These are phyloP conservation scores for Amphipyra berbera DNA, from an alignment of 2,888 invertebrate species.

Conservation along the genomic window DNA sequence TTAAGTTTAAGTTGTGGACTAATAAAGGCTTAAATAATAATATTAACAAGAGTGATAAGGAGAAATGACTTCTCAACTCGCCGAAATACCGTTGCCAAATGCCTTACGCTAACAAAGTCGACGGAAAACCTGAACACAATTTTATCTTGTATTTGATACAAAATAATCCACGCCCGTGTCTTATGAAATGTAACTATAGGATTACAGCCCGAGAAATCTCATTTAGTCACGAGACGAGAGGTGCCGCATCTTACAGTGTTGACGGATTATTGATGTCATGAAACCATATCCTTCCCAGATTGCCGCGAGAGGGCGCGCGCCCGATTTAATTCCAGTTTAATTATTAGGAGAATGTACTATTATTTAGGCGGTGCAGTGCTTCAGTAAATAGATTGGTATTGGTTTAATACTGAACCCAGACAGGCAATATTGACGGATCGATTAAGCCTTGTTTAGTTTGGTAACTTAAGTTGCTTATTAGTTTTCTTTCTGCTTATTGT, in stretches of 20 bases:
- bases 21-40: too few relatives aligned
- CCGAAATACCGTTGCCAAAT: too few relatives aligned
- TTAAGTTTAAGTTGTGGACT: too few relatives aligned
- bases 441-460: constrained; percentile 26
- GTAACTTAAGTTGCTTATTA: constrained; percentile 27
- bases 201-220: constrained; percentile 58
- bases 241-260: constrained; percentile 50
- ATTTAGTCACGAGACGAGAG: constrained; percentile 51
- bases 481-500: constrained; percentile 29
- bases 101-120: too few relatives aligned
- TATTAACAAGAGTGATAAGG: too few relatives aligned
- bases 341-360: constrained; percentile 55
- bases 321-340: constrained; percentile 65
- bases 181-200: constrained; percentile 44
- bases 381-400: constrained; percentile 41
- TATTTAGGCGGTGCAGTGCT: constrained; percentile 41
- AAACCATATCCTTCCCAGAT: constrained; percentile 59
- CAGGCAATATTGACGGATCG: constrained; percentile 41
- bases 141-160: constrained; percentile 12
- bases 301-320: constrained; percentile 53
- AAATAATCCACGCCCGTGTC: constrained; percentile 11
- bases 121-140: background rate
- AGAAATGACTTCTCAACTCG: too few relatives aligned
- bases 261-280: constrained; percentile 65
- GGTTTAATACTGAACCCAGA: constrained; percentile 41